phyloP scores from a whole-genome alignment of 2,888 invertebrate species.

The Yponomeuta evonymella region DNA sequence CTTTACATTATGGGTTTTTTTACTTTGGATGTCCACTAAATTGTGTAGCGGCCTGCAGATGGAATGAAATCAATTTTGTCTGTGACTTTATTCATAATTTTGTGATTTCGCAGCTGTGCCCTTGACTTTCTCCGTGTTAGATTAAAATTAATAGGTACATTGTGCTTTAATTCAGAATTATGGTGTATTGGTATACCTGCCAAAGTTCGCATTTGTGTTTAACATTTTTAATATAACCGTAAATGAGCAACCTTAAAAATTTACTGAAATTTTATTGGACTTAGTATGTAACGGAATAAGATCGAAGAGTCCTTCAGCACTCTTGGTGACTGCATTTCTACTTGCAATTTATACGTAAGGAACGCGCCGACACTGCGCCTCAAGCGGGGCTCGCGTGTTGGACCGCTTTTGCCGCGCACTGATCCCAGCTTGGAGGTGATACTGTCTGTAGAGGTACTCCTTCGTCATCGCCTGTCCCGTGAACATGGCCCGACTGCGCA shows the following conservation, averaged over 20 bases:
- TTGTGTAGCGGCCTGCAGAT: too few species aligned
- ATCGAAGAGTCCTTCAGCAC: neutral
- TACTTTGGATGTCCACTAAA: too few species aligned
- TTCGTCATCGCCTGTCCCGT: conserved; percentile 70
- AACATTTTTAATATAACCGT: too few species aligned
- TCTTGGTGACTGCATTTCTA: neutral
- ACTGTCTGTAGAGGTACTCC: conserved; percentile 68
- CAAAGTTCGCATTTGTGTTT: too few species aligned
- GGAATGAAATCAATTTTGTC: too few species aligned
- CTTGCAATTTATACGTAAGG: neutral
- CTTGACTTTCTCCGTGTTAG: too few species aligned
- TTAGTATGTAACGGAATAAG: neutral
- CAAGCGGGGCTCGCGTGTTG: conserved; percentile 27
- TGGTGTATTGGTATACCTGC: too few species aligned
- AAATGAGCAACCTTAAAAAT: too few species aligned
- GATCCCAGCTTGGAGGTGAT: conserved; percentile 62
- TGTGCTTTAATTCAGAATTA: too few species aligned
- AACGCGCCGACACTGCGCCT: neutral
- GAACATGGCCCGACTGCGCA: conserved; percentile 65
- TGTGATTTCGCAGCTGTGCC: too few species aligned
- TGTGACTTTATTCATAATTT: too few species aligned
- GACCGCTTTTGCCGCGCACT: conserved; percentile 43
- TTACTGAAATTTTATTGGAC: neutral
- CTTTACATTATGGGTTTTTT: neutral
- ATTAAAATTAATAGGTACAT: too few species aligned